Evolutionary conservation across 2,797 vertebrate species (phyloP), one percentile per base, ranked within the genome.

Genomic region (Halcyon leucocephala): DNA sequence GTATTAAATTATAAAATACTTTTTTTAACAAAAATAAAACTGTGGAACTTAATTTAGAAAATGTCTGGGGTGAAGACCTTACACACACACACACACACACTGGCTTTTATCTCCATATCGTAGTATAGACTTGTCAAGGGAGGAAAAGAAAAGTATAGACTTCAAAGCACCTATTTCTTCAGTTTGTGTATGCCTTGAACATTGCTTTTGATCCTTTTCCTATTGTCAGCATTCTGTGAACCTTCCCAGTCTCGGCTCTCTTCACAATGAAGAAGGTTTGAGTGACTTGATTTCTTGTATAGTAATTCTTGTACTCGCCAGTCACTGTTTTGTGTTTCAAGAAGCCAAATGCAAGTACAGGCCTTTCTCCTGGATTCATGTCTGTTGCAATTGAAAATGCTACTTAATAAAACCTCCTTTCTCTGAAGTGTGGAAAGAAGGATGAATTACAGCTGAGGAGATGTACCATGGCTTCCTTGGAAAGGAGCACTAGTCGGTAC

Each of bases 351-450:
- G 72, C 80, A 95, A 46, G 71, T 42, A 58, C 72, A 78, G 35
- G 64, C 61, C 81, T 82, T 72, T 83, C 65, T 80, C 39, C 82
- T 82, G 82, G 64, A 54, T 73, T 94, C 55, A 10, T 74, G 44
- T 93, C 60, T 94, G 72, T 92, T 48, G 1, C n/a, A 28, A 66
- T 22, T 82, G 44, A 70, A 82, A 92, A 90, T 82, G 71, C 78
- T 84, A 42, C 60, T 89, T 89, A 95, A 94, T 94, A 92, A 97
- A 97, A 82, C 54, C 41, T 51, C 35, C 87, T 86, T 89, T 91
- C 71, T 93, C 61, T 82, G 46, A 81, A 55, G 31, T 55, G 57
- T 87, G 77, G 82, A 85, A 93, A 76, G 79, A 83, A 87, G n/a
- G 82, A 79, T 96, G 92, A 95, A 78, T 84, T 86, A 28, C 25